Percentiles rank a stretch among this genome's conserved stretches.
These are phyloP conservation scores for Penaeus japonicus DNA, from an alignment of 1,140 invertebrate genomes.

Conservation along the genomic window DNA sequence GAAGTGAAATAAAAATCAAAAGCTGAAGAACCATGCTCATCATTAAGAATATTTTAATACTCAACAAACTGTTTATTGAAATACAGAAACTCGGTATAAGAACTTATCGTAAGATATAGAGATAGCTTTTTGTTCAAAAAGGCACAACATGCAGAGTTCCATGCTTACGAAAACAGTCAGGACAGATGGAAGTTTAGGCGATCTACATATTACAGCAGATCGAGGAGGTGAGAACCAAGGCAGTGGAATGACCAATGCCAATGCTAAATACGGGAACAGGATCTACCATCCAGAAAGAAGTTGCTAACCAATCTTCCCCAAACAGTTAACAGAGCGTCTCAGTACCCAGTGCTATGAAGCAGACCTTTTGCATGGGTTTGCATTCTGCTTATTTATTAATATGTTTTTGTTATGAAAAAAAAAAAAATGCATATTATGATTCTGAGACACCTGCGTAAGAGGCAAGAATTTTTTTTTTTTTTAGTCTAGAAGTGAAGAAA, in stretches of 20 bases:
- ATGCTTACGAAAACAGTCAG: constrained; percentile 19
- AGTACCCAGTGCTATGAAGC: neutral
- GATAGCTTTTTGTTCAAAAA: neutral
- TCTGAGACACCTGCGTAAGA: constrained; percentile 29
- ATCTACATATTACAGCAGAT: neutral
- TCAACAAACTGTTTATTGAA: no score
- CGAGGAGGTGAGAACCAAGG: constrained; percentile 32
- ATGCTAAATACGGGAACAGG: constrained; percentile 31
- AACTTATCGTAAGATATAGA: constrained; percentile 15
- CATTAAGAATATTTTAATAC: no score
- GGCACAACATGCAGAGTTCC: constrained; percentile 37
- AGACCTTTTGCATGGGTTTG: neutral
- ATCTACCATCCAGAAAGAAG: constrained; percentile 39
- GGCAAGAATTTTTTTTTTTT: neutral
- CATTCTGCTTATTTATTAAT: neutral
- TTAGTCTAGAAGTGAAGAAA: neutral
- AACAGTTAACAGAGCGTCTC: constrained; percentile 23
- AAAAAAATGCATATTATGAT: neutral
- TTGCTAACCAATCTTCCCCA: constrained; percentile 28
- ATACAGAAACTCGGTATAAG: neutral
- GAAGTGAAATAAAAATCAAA: constrained; percentile 31
- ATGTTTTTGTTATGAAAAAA: neutral
- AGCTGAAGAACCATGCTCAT: neutral
- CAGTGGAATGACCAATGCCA: constrained; percentile 55
- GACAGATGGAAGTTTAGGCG: neutral